Evolutionary conservation across 1,140 invertebrate species (phyloP), one percentile per base, ranked within the genome.

Genomic region (Zaprionus lachaisei): DNA sequence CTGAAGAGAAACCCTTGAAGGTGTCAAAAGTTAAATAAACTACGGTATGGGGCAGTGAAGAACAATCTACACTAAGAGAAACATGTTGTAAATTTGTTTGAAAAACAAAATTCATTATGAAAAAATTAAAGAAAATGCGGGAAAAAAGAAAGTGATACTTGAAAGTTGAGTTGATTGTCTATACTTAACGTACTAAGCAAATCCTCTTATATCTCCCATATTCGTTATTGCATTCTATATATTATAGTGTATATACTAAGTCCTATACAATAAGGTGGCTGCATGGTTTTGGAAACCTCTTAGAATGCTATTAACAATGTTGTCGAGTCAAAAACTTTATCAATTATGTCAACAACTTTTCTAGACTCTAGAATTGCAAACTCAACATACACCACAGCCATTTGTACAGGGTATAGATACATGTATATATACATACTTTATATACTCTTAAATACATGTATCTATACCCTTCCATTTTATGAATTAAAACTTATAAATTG

Each of bases 11-110:
- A 72, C 56, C 57, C 55, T 62, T 70, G 61, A 81, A 87, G 84
- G 84, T 87, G 84, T 87, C 83, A 87, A 87, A 87, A 79, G 68
- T 73, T 89, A 87, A 87, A 84, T 69, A 81, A 87, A 89, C 81
- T 80, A 24, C 28, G 67, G 60, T 41, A 56, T 64, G 44, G 51
- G 68, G 63, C 41, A 44, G 67, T 44, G 28, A 15, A 41, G 34
- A 38, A 38, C 12, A 31, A 17, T 34, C 22, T 26, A 5, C 56
- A 69, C 56, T 51, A 31, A 60, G 22, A 37, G 28, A 69, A 58
- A 66, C 11, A 12, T 31, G 24, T 26, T 15, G 2, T n/a, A 22
- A 11, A 51, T 5, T 41, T 41, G 12, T 41, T 2, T 5, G 15
- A 41, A 15, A 15, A 6, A 15, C 5, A 1, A 9, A 47, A 9